A percentile compares a stretch with the other conserved stretches of the same genome.
These are phyloP conservation scores for Drosophila macrospina DNA, from an alignment of 2,888 invertebrate genomes.

Conservation along the genomic window DNA sequence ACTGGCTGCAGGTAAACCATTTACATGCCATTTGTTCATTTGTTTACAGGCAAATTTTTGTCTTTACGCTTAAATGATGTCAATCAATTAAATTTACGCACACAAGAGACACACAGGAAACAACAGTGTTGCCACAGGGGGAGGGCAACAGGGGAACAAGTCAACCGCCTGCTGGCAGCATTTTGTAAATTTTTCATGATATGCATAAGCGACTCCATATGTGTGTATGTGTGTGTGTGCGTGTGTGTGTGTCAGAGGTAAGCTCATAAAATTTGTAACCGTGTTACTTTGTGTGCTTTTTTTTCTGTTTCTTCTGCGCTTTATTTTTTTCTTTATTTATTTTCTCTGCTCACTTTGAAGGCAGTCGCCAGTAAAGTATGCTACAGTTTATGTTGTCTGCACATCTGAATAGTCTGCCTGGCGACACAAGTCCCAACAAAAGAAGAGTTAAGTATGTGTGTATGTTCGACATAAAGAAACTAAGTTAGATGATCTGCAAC, in stretches of 20 bases:
- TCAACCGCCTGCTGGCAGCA: constrained; percentile 43
- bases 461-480: not conserved
- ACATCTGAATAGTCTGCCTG: constrained; percentile 1
- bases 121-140: not conserved
- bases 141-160: constrained; percentile 14
- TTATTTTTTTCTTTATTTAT: not conserved
- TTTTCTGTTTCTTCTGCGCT: not conserved
- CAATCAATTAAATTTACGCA: constrained; percentile 59
- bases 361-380: constrained; percentile 26
- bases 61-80: constrained; percentile 56
- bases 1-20: constrained; percentile 37
- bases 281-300: constrained; percentile 24
- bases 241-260: constrained; percentile 2
- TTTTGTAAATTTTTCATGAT: constrained; percentile 52
- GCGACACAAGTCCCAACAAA: constrained; percentile 6
- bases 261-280: constrained; percentile 38
- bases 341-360: not conserved
- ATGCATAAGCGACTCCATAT: constrained; percentile 31
- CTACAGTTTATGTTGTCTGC: constrained; percentile 21
- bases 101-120: constrained; percentile 12
- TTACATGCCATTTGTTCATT: constrained; percentile 52
- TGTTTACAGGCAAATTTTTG: constrained; percentile 48
- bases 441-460: not conserved
- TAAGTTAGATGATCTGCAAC: too few relatives aligned
- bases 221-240: constrained; percentile 14